Conservation (phyloP, 2,113 vertebrate species). For the Carassius auratus region DNA sequence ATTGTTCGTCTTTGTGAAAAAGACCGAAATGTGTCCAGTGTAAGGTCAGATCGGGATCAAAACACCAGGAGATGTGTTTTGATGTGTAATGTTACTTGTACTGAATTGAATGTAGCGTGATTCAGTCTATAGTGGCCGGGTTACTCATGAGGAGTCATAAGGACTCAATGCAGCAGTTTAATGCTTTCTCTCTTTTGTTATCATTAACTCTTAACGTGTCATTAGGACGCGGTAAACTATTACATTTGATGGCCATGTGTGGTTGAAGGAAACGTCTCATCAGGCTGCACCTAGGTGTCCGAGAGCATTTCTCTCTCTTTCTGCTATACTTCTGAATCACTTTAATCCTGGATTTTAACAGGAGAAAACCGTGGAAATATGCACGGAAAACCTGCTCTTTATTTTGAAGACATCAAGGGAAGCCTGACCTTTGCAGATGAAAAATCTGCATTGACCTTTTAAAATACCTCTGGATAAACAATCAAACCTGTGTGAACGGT, state of each 20-base stretch:
- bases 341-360: background rate
- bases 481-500: background rate
- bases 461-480: slow-evolving; percentile 2
- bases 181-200: background rate
- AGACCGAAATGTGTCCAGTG: background rate
- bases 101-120: background rate
- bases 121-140: background rate
- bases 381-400: background rate
- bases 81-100: background rate
- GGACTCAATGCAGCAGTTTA: background rate
- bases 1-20: background rate
- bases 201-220: background rate
- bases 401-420: background rate
- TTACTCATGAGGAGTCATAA: background rate
- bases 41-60: background rate
- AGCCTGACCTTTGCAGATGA: background rate
- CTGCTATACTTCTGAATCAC: background rate
- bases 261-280: background rate
- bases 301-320: background rate
- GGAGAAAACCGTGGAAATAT: background rate
- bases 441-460: background rate
- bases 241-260: background rate
- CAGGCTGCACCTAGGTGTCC: background rate
- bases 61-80: background rate
- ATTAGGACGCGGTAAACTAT: background rate